phyloP scores from a whole-genome alignment of 2,888 invertebrate genomes.

The Acutogordius australiensis region DNA sequence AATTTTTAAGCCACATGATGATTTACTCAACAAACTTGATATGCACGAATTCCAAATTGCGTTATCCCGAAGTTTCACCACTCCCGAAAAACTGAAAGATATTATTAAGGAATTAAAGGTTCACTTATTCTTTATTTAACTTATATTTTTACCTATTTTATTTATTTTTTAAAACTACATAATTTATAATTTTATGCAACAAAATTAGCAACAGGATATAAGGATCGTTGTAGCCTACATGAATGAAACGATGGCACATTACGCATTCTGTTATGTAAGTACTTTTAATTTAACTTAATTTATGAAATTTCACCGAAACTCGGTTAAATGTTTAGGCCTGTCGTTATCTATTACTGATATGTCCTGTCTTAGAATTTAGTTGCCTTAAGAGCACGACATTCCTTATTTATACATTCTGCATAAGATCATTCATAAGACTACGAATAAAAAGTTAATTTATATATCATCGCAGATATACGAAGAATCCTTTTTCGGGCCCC shows the following conservation, averaged over 20 bases:
- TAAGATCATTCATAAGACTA: too few relatives aligned
- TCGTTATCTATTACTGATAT: too few relatives aligned
- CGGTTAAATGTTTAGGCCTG: too few relatives aligned
- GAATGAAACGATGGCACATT: constrained; percentile 64
- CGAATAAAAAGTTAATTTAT: too few relatives aligned
- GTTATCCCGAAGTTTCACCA: constrained; percentile 19
- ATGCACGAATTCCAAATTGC: constrained; percentile 18
- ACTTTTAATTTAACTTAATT: constrained; percentile 13
- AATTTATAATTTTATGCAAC: neutral
- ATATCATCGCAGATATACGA: constrained; percentile 22
- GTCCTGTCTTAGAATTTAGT: too few relatives aligned
- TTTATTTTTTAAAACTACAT: neutral
- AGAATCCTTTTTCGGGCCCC: constrained; percentile 42
- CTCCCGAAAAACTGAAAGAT: constrained; percentile 17
- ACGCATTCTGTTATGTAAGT: constrained; percentile 21
- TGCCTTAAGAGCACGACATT: too few relatives aligned
- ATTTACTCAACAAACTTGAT: constrained; percentile 16
- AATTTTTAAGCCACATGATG: constrained; percentile 10
- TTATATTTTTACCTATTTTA: constrained; percentile 14
- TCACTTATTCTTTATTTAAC: neutral
- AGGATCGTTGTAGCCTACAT: constrained; percentile 81
- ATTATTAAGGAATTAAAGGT: constrained; percentile 20
- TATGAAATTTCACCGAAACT: too few relatives aligned
- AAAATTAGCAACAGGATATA: constrained; percentile 42
- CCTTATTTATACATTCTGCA: too few relatives aligned